These are phyloP conservation scores for Bufo bufo DNA, from an alignment of 2,113 vertebrate species.

Conservation along the genomic window DNA sequence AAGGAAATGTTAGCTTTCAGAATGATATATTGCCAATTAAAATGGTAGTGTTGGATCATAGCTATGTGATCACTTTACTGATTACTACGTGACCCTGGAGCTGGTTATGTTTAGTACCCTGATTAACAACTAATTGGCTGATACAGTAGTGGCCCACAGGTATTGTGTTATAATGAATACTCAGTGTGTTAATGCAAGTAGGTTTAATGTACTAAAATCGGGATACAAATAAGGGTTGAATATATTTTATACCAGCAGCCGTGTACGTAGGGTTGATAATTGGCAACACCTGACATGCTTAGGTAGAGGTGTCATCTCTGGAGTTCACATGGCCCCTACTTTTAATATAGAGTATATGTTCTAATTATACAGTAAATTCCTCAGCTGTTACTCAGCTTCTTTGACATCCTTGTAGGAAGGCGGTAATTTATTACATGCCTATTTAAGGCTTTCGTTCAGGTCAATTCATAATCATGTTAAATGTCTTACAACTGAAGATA, in stretches of 20 bases:
- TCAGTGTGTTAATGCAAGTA: constrained; percentile 29
- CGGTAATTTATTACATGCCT: background rate
- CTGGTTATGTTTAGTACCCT: constrained; percentile 54
- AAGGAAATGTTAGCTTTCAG: constrained; percentile 46
- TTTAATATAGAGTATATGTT: constrained; percentile 17
- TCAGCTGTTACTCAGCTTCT: constrained; percentile 24
- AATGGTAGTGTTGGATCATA: constrained; percentile 56
- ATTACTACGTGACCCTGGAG: constrained; percentile 48
- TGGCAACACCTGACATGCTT: constrained; percentile 28
- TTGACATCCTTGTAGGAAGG: background rate
- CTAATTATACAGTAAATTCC: constrained; percentile 9
- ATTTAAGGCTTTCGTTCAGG: background rate
- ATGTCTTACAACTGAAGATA: no score
- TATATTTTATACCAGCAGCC: background rate
- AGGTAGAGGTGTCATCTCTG: constrained; percentile 16
- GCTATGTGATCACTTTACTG: constrained; percentile 56
- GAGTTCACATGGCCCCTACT: constrained; percentile 33
- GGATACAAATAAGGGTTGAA: background rate
- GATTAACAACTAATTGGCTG: constrained; percentile 59
- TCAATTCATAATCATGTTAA: background rate
- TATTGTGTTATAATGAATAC: constrained; percentile 37
- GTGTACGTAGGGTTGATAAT: constrained; percentile 21
- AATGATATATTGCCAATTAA: constrained; percentile 58
- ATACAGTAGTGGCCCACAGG: constrained; percentile 52
- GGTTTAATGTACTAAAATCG: background rate